Percentiles rank a stretch among this genome's conserved stretches.
Conservation (phyloP, 2,888 invertebrate genomes). For the Caenorhabditis angaria region DNA sequence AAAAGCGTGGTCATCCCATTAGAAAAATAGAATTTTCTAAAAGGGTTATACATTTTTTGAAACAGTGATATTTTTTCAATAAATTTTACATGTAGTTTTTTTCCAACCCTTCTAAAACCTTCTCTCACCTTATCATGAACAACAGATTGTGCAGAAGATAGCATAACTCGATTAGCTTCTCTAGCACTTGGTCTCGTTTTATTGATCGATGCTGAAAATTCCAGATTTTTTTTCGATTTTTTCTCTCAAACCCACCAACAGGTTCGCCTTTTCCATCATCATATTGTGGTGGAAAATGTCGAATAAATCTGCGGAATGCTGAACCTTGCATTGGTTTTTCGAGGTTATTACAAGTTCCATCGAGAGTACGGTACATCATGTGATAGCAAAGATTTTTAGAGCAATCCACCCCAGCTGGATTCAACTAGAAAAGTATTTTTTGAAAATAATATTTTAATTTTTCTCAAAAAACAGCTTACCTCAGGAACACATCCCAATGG, state of each 20-base stretch:
- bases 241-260: constrained; percentile 61
- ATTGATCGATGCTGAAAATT: constrained; percentile 47
- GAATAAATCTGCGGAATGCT: constrained; percentile 67
- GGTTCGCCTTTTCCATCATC: constrained; percentile 71
- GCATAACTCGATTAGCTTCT: constrained; percentile 66
- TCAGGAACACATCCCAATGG: constrained; percentile 67
- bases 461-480: constrained; percentile 32
- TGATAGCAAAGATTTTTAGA: constrained; percentile 67
- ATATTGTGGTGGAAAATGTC: constrained; percentile 69
- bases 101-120: neutral
- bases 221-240: neutral
- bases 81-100: no score
- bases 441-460: neutral
- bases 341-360: constrained; percentile 72
- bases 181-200: constrained; percentile 62
- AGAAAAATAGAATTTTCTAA: no score
- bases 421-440: constrained; percentile 52
- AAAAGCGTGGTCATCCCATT: no score
- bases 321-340: constrained; percentile 65
- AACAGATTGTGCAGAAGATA: constrained; percentile 67
- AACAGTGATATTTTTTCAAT: no score
- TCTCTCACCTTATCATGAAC: constrained; percentile 54
- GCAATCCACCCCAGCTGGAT: constrained; percentile 74
- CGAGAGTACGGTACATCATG: constrained; percentile 66
- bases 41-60: no score